phyloP scores from a whole-genome alignment of 2,888 invertebrate genomes.

The Zygogramma bicolorata region DNA sequence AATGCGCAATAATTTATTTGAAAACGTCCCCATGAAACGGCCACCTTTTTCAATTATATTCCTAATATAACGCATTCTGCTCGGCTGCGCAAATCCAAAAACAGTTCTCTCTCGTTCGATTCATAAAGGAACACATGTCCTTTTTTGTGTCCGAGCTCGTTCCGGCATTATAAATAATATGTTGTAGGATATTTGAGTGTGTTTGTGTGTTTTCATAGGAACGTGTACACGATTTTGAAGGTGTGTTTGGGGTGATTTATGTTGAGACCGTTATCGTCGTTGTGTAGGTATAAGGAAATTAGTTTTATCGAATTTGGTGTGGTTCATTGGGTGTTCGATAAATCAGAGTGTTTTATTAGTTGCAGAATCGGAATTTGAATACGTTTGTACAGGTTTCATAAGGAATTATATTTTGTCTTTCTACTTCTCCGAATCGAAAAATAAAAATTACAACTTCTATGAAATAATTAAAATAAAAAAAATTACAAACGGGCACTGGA shows the following conservation, averaged over 20 bases:
- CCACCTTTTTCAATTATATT: slow-evolving; percentile 66
- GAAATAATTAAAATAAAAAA: too few relatives aligned
- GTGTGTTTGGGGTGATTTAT: neutral
- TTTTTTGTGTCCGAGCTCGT: slow-evolving; percentile 28
- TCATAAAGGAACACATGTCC: slow-evolving; percentile 51
- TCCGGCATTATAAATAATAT: slow-evolving; percentile 21
- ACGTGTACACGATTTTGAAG: neutral
- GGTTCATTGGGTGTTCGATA: too few relatives aligned
- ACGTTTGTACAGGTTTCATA: too few relatives aligned
- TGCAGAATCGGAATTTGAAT: too few relatives aligned
- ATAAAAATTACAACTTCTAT: too few relatives aligned
- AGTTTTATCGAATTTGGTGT: too few relatives aligned
- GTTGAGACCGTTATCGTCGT: neutral
- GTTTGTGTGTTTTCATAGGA: slow-evolving; percentile 1
- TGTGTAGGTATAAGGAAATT: too few relatives aligned
- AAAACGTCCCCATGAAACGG: slow-evolving; percentile 62
- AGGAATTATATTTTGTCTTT: too few relatives aligned
- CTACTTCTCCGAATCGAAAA: too few relatives aligned
- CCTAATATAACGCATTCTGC: slow-evolving; percentile 65
- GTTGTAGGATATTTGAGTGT: slow-evolving; percentile 45
- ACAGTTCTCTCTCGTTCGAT: slow-evolving; percentile 57
- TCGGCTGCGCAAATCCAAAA: slow-evolving; percentile 61
- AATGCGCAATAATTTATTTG: slow-evolving; percentile 63
- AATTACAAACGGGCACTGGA: too few relatives aligned
- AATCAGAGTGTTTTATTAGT: too few relatives aligned